Evolutionary conservation across 2,888 invertebrate genomes (phyloP), one percentile per base, ranked within the genome.

Genomic region (Chrysina gloriosa): DNA sequence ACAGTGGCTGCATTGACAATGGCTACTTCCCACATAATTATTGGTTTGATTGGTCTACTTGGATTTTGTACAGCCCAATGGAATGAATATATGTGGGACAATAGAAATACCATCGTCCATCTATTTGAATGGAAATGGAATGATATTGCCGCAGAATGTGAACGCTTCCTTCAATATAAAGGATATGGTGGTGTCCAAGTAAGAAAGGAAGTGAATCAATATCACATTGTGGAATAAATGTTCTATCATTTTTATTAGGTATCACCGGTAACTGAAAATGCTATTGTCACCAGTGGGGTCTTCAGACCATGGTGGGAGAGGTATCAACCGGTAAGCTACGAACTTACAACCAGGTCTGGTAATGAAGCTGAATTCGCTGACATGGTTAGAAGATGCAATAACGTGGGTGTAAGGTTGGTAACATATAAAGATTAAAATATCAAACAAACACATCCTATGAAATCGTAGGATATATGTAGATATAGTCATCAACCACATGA

Each of bases 401-500:
- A 84, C 19, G 94, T 85, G 56, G 94, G 94, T 25, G 91, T 96
- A 27, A 86, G 88, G 89, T 88, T 74, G 77, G 69, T 52, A 5
- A 45, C 5, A 27, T n/a, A n/a, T n/a, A n/a, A n/a, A n/a, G n/a
- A n/a, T n/a, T n/a, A n/a, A n/a, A n/a, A n/a, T n/a, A n/a, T 21
- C 3, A 4, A 27, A 50, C 5, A 3, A 4, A 7, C 23, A 27
- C 31, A 36, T 36, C n/a, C 21, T 19, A 19, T 7, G 7, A 6
- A 4, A 11, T 21, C 69, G 11, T 79, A 90, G 95, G 77, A 92
- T 96, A 75, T 94, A 94, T 81, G 93, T 91, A 0, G 96, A 96
- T 78, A 88, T 90, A 0, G 87, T 96, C 9, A 86, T 95, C 68
- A 96, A 96, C 82, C 96, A 96, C 81, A 96, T 96, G 96, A 89